Base-by-base conservation (phyloP, 2,113 vertebrate species). In the Clinocottus analis region DNA sequence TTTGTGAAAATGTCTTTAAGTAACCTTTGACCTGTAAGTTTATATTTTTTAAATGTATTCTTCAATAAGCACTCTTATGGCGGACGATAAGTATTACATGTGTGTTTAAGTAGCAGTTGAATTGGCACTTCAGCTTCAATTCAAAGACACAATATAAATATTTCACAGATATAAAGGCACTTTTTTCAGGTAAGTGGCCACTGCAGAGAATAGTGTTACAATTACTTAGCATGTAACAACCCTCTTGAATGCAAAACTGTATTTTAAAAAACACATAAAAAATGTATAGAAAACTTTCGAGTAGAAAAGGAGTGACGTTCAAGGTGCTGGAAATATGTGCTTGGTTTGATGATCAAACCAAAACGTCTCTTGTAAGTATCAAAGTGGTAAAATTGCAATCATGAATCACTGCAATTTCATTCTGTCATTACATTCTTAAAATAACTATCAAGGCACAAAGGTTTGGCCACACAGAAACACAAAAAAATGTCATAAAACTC, bases 191-290 rank as follows among this genome's bases (percentile, higher is more conserved):
- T 53, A 71, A 72, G 66, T 39, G 14, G 74, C 37, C 43, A 58
- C 23, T 62, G 3, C 19, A 61, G 19, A 84, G 59, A 74, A 80
- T 80, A 73, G 35, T 13, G 14, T 60, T 58, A 16, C 23, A 79
- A 64, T 84, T 25, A 75, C 1, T 1, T 19, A 53, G 27, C 41
- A 55, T 56, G 31, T 25, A 31, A 66, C 12, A 37, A 21, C 23
- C 53, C 19, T 49, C 11, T 17, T 37, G 19, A 39, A 55, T 2
- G n/a, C 10, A 9, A 31, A 72, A 65, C 6, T 49, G 17, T 3
- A 29, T 41, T 35, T 49, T 19, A 31, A 60, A 27, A 49, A 4
- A 43, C 5, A 21, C 35, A 35, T 23, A 19, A 79, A 55, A 29
- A 21, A 58, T n/a, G 3, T 10, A 64, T 11, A 10, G 2, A 33